Percentiles rank a stretch among this genome's conserved stretches.
Evolutionary conservation across 2,113 vertebrate genomes (phyloP).

Genomic region (Herpailurus yagouaroundi): DNA sequence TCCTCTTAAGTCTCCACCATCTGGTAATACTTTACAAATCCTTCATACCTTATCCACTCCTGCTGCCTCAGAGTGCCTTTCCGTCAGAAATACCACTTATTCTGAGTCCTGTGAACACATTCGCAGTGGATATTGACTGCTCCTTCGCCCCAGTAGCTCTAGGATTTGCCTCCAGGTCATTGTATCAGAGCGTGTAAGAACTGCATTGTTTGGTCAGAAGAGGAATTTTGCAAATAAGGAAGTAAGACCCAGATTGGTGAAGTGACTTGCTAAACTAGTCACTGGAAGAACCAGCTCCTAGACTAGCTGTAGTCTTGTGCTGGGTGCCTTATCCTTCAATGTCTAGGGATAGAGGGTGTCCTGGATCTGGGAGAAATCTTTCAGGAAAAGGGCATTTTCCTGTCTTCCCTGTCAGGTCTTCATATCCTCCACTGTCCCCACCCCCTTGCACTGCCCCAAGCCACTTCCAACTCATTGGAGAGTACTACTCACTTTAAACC

Average conservation of each 20-base stretch:
- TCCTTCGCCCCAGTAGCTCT: background rate
- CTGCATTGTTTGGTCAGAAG: background rate
- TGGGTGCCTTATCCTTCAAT: background rate
- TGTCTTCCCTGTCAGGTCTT: background rate
- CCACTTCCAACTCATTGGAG: background rate
- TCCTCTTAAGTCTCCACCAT: background rate
- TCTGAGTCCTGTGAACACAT: background rate
- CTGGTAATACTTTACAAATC: background rate
- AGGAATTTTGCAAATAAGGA: background rate
- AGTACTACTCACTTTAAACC: background rate
- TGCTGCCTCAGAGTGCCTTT: background rate
- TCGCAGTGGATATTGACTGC: rapidly evolving
- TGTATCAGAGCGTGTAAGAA: background rate
- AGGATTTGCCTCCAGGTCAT: background rate
- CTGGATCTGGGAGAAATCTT: background rate
- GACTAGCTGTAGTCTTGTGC: background rate
- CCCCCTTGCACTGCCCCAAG: background rate
- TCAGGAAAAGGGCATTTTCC: background rate
- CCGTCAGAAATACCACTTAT: background rate
- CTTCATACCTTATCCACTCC: background rate
- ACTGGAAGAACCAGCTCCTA: background rate
- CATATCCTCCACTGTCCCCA: background rate
- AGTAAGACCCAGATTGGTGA: background rate
- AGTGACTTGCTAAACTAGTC: background rate
- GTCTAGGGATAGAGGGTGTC: background rate